phyloP scores from a whole-genome alignment of 2,113 vertebrate genomes.

The Hiodon tergisus region DNA sequence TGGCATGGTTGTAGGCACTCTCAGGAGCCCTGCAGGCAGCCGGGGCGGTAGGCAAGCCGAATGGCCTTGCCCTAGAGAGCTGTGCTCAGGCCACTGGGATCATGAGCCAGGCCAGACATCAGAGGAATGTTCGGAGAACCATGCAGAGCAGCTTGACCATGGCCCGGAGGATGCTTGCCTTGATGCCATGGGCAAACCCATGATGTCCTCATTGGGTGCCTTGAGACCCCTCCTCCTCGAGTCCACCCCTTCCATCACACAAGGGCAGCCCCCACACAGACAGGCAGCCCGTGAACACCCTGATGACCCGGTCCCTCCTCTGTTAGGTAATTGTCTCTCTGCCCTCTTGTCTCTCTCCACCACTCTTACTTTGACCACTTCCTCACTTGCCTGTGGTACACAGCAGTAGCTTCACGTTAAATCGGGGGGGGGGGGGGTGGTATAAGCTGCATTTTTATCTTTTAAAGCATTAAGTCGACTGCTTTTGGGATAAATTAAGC shows the following conservation, averaged over 20 bases:
- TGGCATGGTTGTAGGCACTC: slow-evolving; percentile 31
- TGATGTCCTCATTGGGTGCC: slow-evolving; percentile 51
- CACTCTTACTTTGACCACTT: slow-evolving; percentile 23
- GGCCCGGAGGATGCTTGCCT: slow-evolving; percentile 54
- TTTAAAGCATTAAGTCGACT: slow-evolving; percentile 41
- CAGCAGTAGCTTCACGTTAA: slow-evolving; percentile 27
- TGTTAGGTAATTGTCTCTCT: slow-evolving; percentile 73
- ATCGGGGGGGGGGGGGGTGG: slow-evolving; percentile 25
- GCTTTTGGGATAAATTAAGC: slow-evolving; percentile 50
- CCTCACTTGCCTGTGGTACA: slow-evolving; percentile 27
- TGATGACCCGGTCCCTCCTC: slow-evolving; percentile 61
- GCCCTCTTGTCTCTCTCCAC: slow-evolving; percentile 59
- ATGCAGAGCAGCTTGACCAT: slow-evolving; percentile 22
- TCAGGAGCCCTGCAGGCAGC: slow-evolving; percentile 27
- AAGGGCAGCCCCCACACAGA: slow-evolving; percentile 60
- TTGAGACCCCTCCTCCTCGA: slow-evolving; percentile 62
- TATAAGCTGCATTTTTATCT: slow-evolving; percentile 44
- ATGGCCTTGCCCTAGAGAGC: slow-evolving; percentile 36
- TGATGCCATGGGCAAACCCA: slow-evolving; percentile 55
- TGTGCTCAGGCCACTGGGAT: slow-evolving; percentile 48
- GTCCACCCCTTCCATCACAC: slow-evolving; percentile 56
- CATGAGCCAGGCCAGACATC: slow-evolving; percentile 43
- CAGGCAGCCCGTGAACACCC: slow-evolving; percentile 64
- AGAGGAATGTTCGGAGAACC: slow-evolving; percentile 44
- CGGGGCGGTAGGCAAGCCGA: slow-evolving; percentile 29